These are phyloP conservation scores for Oligia fasciuncula DNA, from an alignment of 2,888 invertebrate genomes.

Conservation along the genomic window DNA sequence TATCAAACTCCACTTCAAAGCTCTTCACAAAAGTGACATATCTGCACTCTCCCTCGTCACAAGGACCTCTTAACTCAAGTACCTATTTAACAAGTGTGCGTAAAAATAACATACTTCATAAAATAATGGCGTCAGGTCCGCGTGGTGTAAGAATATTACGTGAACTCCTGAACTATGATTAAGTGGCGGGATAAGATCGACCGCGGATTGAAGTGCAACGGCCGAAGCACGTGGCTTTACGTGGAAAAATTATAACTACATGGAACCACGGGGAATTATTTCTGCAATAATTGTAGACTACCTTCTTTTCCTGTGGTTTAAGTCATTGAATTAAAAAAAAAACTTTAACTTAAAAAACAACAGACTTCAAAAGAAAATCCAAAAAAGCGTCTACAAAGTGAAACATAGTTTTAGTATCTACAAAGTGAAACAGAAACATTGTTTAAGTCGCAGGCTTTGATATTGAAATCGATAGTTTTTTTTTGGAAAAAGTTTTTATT, in stretches of 20 bases:
- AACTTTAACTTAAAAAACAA: neutral
- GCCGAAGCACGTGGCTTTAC: conserved; percentile 32
- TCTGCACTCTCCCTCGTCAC: neutral
- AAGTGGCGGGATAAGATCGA: conserved; percentile 49
- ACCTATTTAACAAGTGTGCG: conserved; percentile 19
- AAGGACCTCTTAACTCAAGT: neutral
- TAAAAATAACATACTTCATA: conserved; percentile 21
- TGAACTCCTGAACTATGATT: conserved; percentile 48
- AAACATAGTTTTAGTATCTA: neutral
- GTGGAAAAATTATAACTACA: conserved; percentile 40
- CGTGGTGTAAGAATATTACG: conserved; percentile 33
- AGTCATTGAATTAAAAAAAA: neutral
- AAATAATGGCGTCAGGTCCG: conserved; percentile 16
- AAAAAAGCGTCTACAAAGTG: neutral
- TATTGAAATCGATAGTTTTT: neutral
- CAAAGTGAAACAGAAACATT: too few relatives aligned
- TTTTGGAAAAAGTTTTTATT: neutral
- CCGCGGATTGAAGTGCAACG: conserved; percentile 54
- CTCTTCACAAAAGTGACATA: conserved; percentile 1
- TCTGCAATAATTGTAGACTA: conserved; percentile 29
- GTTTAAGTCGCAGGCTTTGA: neutral
- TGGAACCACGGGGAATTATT: conserved; percentile 41
- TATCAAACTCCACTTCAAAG: neutral
- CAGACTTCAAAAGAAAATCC: neutral
- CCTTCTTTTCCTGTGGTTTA: neutral